Conservation (phyloP, 2,888 invertebrate genomes). For the Drosophila kokeensis region DNA sequence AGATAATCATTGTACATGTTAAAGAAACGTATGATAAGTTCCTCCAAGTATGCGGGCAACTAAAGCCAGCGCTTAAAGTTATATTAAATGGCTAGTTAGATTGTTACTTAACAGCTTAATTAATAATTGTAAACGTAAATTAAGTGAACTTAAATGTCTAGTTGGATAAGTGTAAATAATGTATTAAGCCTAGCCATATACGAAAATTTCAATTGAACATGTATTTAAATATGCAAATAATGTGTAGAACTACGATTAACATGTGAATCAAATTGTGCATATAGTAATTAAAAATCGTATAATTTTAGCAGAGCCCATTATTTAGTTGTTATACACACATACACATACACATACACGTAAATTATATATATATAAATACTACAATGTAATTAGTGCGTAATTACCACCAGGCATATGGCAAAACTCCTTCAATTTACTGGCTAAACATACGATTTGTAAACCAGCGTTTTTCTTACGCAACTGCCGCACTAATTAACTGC, state of each 20-base stretch:
- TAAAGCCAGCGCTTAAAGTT: constrained; percentile 53
- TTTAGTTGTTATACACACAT: constrained; percentile 58
- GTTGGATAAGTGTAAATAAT: constrained; percentile 51
- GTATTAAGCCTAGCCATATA: constrained; percentile 27
- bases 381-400: constrained; percentile 45
- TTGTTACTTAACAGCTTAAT: constrained; percentile 53
- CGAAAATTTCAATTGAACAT: constrained; percentile 35
- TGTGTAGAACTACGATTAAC: constrained; percentile 42
- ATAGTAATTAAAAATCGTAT: constrained; percentile 66
- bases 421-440: constrained; percentile 69
- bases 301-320: constrained; percentile 49
- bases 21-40: constrained; percentile 74
- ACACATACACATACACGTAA: neutral
- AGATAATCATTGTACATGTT: constrained; percentile 70
- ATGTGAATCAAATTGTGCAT: constrained; percentile 77
- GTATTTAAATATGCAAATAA: constrained; percentile 57
- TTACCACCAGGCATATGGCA: constrained; percentile 64
- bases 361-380: constrained; percentile 19
- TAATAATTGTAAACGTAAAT: constrained; percentile 29
- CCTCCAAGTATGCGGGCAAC: constrained; percentile 70
- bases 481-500: constrained; percentile 67
- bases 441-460: constrained; percentile 32
- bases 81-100: constrained; percentile 49
- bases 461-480: constrained; percentile 27
- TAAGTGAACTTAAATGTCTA: constrained; percentile 25